Percentiles rank a stretch among this genome's conserved stretches.
Conservation (phyloP, 2,113 vertebrate species). For the Lethenteron reissneri region DNA sequence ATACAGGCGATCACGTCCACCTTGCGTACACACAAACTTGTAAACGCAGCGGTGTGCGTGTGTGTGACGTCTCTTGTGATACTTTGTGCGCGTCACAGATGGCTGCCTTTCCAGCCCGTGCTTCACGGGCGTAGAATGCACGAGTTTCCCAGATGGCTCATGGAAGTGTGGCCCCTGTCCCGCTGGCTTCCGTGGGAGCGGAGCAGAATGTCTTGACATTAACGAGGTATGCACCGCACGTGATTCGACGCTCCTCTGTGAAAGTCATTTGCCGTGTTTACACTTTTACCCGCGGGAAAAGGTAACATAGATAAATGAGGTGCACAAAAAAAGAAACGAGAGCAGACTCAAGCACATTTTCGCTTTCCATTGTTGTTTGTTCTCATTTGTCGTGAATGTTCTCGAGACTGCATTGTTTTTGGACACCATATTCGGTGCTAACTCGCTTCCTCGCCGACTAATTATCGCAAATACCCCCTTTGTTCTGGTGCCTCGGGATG, state of each 20-base stretch:
- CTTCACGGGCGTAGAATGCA: not conserved
- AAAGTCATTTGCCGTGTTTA: not conserved
- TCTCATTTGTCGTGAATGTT: too few relatives aligned
- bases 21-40: too few relatives aligned
- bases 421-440: too few relatives aligned
- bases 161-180: constrained; percentile 1
- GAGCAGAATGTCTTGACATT: not conserved
- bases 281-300: not conserved
- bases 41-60: too few relatives aligned
- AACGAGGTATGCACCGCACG: not conserved
- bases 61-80: too few relatives aligned
- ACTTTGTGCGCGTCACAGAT: constrained; percentile 5
- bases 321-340: not conserved
- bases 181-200: not conserved
- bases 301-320: not conserved
- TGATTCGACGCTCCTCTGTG: not conserved
- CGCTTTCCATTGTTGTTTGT: not conserved
- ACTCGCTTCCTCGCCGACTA: too few relatives aligned
- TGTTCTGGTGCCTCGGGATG: too few relatives aligned
- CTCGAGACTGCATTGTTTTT: too few relatives aligned
- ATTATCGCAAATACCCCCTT: too few relatives aligned
- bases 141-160: constrained; percentile 2
- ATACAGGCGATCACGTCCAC: too few relatives aligned
- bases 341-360: not conserved
- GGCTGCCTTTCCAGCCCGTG: not conserved